Percentiles rank a stretch among this genome's conserved stretches.
Evolutionary conservation across 2,888 invertebrate species (phyloP).

Genomic region (Drosophila anceps): DNA sequence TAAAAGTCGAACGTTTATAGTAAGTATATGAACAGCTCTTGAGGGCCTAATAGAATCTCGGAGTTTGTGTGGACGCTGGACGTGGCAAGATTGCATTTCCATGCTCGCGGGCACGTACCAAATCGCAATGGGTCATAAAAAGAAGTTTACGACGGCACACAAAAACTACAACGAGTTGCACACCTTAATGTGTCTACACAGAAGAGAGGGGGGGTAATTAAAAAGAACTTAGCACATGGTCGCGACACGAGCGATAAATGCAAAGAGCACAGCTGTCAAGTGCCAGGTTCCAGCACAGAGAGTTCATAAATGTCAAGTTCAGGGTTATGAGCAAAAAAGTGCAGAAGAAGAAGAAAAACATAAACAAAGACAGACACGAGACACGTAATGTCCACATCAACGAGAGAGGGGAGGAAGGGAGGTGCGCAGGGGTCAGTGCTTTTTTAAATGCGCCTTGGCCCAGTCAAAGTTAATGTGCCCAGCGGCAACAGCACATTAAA

Average conservation of each 20-base stretch:
- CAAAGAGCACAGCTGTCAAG: constrained; percentile 30
- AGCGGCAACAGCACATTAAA: constrained; percentile 31
- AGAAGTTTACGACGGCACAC: constrained; percentile 46
- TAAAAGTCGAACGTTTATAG: background rate
- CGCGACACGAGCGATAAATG: constrained; percentile 55
- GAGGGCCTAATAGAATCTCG: constrained; percentile 35
- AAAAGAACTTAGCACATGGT: constrained; percentile 75
- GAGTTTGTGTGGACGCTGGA: constrained; percentile 6
- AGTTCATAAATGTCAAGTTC: constrained; percentile 79
- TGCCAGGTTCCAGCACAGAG: constrained; percentile 30
- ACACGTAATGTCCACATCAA: constrained; percentile 22
- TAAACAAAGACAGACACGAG: constrained; percentile 22
- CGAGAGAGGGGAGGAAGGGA: background rate
- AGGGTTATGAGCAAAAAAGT: constrained; percentile 58
- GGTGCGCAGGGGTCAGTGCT: constrained; percentile 16
- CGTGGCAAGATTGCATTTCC: constrained; percentile 44
- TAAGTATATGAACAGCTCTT: constrained; percentile 14
- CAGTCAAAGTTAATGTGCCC: constrained; percentile 40
- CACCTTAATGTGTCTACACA: constrained; percentile 28
- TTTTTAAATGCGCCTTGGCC: constrained; percentile 33
- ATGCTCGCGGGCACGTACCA: constrained; percentile 56
- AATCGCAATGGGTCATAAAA: constrained; percentile 51
- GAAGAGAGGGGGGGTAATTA: constrained; percentile 55
- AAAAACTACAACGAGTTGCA: constrained; percentile 25
- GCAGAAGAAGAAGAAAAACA: constrained; percentile 14